A percentile compares a stretch with the other conserved stretches of the same genome.
Conservation (phyloP, 2,888 invertebrate genomes). For the Meliscaeva auricollis region DNA sequence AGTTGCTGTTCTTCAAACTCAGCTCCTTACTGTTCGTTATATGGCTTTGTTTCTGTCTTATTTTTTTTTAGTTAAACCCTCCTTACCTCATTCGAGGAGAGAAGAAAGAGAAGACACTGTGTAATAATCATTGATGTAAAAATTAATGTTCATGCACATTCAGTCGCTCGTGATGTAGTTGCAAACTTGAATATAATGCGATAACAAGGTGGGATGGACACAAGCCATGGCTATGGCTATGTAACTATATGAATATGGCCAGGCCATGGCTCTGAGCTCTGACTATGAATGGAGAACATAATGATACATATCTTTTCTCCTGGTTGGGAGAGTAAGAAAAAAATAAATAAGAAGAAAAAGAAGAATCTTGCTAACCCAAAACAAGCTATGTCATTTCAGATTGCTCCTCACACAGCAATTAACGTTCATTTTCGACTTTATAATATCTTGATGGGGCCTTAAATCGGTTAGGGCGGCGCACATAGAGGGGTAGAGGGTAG, state of each 20-base stretch:
- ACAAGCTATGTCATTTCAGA: slow-evolving; percentile 52
- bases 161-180: slow-evolving; percentile 46
- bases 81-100: background rate
- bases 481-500: background rate
- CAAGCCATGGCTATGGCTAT: slow-evolving; percentile 31
- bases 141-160: slow-evolving; percentile 69
- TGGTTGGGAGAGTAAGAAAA: slow-evolving; percentile 14
- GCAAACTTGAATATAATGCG: slow-evolving; percentile 67
- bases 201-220: slow-evolving; percentile 75
- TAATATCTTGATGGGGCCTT: slow-evolving; percentile 35
- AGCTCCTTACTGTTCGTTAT: slow-evolving; percentile 10
- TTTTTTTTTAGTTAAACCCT: background rate
- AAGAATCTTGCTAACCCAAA: slow-evolving; percentile 38
- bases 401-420: slow-evolving; percentile 62
- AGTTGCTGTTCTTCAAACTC: slow-evolving; percentile 16
- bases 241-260: background rate
- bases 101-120: slow-evolving; percentile 1
- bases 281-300: slow-evolving; percentile 25
- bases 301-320: slow-evolving; percentile 40
- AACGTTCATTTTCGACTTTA: slow-evolving; percentile 61
- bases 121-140: slow-evolving; percentile 72
- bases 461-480: slow-evolving; percentile 1
- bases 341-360: slow-evolving; percentile 3
- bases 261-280: background rate
- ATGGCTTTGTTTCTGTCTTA: slow-evolving; percentile 22